Evolutionary conservation across 1,140 invertebrate species (phyloP).

Genomic region (Papilio xuthus): DNA sequence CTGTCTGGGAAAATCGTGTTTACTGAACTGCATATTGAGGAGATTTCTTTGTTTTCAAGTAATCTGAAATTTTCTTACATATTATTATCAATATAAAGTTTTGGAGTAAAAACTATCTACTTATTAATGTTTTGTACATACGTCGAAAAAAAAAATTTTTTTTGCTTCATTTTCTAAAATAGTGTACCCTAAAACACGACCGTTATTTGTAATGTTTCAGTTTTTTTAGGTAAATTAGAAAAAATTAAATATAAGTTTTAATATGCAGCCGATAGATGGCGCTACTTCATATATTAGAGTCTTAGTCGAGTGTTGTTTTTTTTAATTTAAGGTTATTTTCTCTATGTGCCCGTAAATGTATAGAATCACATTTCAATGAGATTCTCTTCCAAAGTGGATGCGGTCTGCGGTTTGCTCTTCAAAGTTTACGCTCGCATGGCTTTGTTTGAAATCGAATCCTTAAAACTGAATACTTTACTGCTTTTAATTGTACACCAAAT

Average conservation of each 20-base stretch:
- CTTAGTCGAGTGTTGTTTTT: no score
- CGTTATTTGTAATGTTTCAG: no score
- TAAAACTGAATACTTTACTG: constrained; percentile 16
- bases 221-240: no score
- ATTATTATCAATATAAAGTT: neutral
- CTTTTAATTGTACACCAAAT: constrained; percentile 14
- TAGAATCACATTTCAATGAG: constrained; percentile 20
- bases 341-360: neutral
- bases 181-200: no score
- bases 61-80: neutral
- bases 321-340: no score
- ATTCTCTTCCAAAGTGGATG: constrained; percentile 27
- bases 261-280: no score
- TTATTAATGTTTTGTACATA: no score
- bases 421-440: constrained; percentile 35
- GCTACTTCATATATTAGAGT: no score
- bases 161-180: no score
- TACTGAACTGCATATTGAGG: constrained; percentile 24
- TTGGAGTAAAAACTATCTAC: neutral
- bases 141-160: no score
- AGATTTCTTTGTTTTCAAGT: constrained; percentile 16
- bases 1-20: constrained; percentile 15
- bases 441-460: constrained; percentile 34
- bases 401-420: constrained; percentile 30
- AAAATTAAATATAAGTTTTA: no score